A percentile compares a stretch with the other conserved stretches of the same genome.
These are phyloP conservation scores for Nanorana parkeri DNA, from an alignment of 2,113 vertebrate genomes.

Conservation along the genomic window DNA sequence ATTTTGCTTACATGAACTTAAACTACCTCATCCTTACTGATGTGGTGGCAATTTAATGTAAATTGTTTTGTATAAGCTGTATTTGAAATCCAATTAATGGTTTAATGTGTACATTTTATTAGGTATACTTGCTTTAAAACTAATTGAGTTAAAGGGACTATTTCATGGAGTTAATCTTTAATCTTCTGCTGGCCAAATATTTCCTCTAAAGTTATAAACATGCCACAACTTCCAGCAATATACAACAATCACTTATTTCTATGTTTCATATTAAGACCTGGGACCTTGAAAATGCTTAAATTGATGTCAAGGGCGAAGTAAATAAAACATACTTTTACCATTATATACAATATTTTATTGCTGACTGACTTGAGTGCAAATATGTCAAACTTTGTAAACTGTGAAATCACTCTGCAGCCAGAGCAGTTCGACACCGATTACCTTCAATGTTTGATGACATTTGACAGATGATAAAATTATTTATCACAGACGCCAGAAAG, in stretches of 20 bases:
- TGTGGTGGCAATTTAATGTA: no score
- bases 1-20: no score
- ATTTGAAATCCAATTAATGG: no score
- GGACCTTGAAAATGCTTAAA: constrained; percentile 3
- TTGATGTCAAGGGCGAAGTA: constrained; percentile 24
- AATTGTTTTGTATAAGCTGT: no score
- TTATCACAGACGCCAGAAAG: constrained; percentile 42
- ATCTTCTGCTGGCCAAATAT: no score
- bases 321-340: constrained; percentile 4
- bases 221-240: neutral
- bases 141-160: neutral
- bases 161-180: no score
- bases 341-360: constrained; percentile 34
- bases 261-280: neutral
- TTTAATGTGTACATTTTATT: neutral
- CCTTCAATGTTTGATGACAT: constrained; percentile 56
- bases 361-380: constrained; percentile 38
- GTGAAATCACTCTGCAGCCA: constrained; percentile 25
- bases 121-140: neutral
- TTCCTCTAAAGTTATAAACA: no score
- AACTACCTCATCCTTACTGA: no score
- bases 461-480: constrained; percentile 53
- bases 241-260: neutral
- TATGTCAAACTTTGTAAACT: constrained; percentile 37
- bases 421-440: constrained; percentile 25